Base-by-base conservation (phyloP, 2,113 vertebrate genomes). In the Atractosteus spatula region DNA sequence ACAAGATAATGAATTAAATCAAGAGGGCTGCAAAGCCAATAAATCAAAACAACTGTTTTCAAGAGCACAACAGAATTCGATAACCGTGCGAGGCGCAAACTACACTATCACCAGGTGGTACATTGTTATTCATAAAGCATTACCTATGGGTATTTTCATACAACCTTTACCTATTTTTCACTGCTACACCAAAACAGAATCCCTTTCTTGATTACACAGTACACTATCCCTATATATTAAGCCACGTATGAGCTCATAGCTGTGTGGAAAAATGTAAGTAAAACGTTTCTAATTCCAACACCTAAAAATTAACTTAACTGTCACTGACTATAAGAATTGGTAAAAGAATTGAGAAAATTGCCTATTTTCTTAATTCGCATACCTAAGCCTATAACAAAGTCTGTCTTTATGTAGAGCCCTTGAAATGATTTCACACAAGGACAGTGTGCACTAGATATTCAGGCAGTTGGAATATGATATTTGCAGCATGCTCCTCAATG, bases 1-100 rank as follows among this genome's bases (percentile, higher is more conserved):
- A 86, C 74, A 76, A 87, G 81, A 84, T 88, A 90, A 88, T 87
- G 86, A 87, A 85, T 82, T 82, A 78, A 80, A 86, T 86, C 82
- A 81, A 82, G 80, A 83, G 77, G 45, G 74, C 78, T 70, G 74
- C 82, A 83, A 79, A 76, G 75, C 79, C 86, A 78, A 87, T 88
- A 85, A 87, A 90, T 88, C 85, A 89, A 84, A 80, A 83, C 76
- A 85, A 84, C 78, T 75, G 83, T 84, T 83, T 78, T 81, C 63
- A 75, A 82, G 81, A 79, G 72, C 77, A 84, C 86, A 81, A 76
- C 67, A 29, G 29, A 85, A 79, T 77, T 83, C 85, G 83, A 80
- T 71, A 55, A 76, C 62, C 74, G 66, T 41, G 47, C 5, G n/a
- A 17, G 61, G 8, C 7, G 12, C 14, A n/a, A 17, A 62, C 17